Evolutionary conservation across 2,113 vertebrate genomes (phyloP).

Genomic region (Heterochromis multidens): DNA sequence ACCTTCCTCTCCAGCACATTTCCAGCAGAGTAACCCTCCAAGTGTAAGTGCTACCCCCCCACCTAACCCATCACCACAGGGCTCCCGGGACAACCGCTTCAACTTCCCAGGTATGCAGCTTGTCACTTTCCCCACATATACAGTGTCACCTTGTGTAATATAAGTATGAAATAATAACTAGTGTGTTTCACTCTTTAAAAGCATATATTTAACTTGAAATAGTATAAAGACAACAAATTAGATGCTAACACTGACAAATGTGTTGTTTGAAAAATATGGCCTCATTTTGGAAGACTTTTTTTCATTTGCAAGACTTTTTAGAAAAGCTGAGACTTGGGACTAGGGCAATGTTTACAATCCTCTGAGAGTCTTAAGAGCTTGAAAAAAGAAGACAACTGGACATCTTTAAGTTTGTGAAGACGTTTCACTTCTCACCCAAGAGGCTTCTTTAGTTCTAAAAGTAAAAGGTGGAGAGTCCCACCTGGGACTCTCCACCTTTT

Average conservation of each 20-base stretch:
- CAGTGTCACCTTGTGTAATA: neutral
- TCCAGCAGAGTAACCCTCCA: slow-evolving; percentile 85
- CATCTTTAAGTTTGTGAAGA: neutral
- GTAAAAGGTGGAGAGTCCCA: neutral
- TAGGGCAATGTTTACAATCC: neutral
- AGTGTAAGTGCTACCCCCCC: slow-evolving; percentile 82
- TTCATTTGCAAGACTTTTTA: neutral
- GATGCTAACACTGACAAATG: neutral
- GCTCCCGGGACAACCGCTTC: slow-evolving; percentile 82
- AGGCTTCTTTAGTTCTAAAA: neutral
- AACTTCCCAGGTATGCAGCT: slow-evolving; percentile 87
- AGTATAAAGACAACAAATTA: no score
- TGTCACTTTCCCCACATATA: no score
- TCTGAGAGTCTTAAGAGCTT: neutral
- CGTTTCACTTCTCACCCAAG: neutral
- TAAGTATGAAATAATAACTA: neutral
- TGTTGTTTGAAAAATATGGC: neutral
- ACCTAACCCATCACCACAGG: slow-evolving; percentile 86
- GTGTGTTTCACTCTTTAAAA: neutral
- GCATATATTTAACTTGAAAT: neutral
- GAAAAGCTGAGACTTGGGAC: neutral
- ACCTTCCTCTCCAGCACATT: slow-evolving; percentile 90
- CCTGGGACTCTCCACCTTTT: neutral
- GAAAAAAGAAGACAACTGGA: neutral
- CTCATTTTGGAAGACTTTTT: no score